These are phyloP conservation scores for Lordiphosa mommai DNA, from an alignment of 1,140 invertebrate species.

Conservation along the genomic window DNA sequence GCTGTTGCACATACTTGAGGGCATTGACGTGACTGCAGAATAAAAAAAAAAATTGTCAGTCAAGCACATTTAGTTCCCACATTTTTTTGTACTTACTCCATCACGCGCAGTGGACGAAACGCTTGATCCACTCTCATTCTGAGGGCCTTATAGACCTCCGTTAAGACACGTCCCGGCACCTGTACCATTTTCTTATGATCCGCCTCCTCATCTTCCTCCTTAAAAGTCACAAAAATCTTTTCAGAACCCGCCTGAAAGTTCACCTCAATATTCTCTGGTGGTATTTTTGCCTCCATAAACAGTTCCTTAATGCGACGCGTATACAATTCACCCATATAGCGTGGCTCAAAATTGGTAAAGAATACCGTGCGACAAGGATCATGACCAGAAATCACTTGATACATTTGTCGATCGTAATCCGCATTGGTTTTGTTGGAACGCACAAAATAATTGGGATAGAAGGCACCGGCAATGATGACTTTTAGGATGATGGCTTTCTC, in stretches of 20 bases:
- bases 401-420: slow-evolving; percentile 82
- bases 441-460: slow-evolving; percentile 95
- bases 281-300: slow-evolving; percentile 79
- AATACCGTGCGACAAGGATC: slow-evolving; percentile 90
- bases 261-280: slow-evolving; percentile 81
- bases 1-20: slow-evolving; percentile 51
- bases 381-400: slow-evolving; percentile 84
- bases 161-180: slow-evolving; percentile 83
- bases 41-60: background rate
- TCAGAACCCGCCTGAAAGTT: slow-evolving; percentile 82
- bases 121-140: slow-evolving; percentile 84
- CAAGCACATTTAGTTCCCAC: background rate
- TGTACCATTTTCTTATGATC: background rate
- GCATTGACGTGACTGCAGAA: slow-evolving; percentile 18
- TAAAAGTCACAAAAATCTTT: slow-evolving; percentile 84
- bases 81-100: slow-evolving; percentile 43
- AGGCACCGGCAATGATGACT: slow-evolving; percentile 85
- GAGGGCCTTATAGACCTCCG: slow-evolving; percentile 89
- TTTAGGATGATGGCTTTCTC: slow-evolving; percentile 84
- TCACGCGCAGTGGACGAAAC: slow-evolving; percentile 81
- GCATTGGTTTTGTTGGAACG: slow-evolving; percentile 81
- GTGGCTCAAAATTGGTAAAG: slow-evolving; percentile 83
- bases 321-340: slow-evolving; percentile 88
- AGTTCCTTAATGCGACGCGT: slow-evolving; percentile 82
- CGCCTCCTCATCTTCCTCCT: slow-evolving; percentile 40